phyloP scores from a whole-genome alignment of 2,888 invertebrate species.

The Drosophila falleni region DNA sequence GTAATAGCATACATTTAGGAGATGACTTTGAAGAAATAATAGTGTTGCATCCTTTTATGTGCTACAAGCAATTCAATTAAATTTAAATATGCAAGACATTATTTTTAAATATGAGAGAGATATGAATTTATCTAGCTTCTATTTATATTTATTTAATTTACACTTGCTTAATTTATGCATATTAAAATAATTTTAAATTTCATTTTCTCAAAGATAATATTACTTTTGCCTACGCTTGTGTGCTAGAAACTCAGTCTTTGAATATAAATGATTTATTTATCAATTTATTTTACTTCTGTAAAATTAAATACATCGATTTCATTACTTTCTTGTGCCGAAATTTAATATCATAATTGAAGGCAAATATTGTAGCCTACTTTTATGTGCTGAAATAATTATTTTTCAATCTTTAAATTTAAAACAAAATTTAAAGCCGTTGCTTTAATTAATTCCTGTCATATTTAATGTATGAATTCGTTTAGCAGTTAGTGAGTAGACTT shows the following conservation, averaged over 20 bases:
- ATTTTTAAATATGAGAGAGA: not conserved
- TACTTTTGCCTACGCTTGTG: not conserved
- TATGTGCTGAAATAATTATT: not conserved
- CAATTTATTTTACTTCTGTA: not conserved
- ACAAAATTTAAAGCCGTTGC: not conserved
- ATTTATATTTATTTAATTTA: not conserved
- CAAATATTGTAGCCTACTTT: not conserved
- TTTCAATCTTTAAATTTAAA: not conserved
- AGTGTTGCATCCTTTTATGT: not conserved
- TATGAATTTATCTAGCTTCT: not conserved
- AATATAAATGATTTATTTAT: not conserved
- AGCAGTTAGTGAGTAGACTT: not conserved
- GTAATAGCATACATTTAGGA: constrained; percentile 1
- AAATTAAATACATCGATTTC: not conserved
- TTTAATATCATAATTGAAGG: too few species aligned
- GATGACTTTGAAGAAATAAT: not conserved
- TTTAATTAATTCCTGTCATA: not conserved
- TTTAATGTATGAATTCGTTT: not conserved
- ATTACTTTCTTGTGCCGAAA: too few species aligned
- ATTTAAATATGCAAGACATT: not conserved
- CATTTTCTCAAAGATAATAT: not conserved
- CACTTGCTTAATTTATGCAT: not conserved
- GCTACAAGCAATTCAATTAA: not conserved
- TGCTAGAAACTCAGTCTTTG: not conserved
- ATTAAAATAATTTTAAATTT: not conserved